Base-by-base conservation (phyloP, 2,888 invertebrate species). In the Flexamia atlantica region DNA sequence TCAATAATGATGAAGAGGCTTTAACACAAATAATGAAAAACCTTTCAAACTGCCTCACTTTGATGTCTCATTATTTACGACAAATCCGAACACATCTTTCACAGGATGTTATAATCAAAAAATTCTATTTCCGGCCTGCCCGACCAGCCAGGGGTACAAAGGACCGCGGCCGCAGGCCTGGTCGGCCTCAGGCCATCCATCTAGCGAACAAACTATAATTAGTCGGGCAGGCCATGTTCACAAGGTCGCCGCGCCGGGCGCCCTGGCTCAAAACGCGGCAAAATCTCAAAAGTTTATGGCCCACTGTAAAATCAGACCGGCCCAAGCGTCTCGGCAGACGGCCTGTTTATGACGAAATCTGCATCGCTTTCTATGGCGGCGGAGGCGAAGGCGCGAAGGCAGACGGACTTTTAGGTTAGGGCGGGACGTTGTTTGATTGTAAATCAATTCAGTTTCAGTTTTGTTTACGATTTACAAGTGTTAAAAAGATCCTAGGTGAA, bases 251-350 rank as follows among this genome's bases (percentile, higher is more conserved):
- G 32, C 79, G 23, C 0, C 79, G 32, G 57, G 79, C 79, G 79
- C 76, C 79, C 79, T 3, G 28, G 20, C 76, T 28, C 46, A 76
- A 76, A 76, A 76, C 79, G 79, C 79, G 79, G 79, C 79, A 79
- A 79, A 76, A 40, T 76, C 36, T 79, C 79, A 79, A 79, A 79
- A 79, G 79, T 79, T 79, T 79, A 79, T 57, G 79, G 79, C 79
- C 76, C 53, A 32, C 79, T 32, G 79, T 79, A 79, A 79, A 79
- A 20, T 57, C 79, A 28, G 9, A 1, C 74, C 46, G 0, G 7
- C n/a, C 7, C n/a, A n/a, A n/a, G 36, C 70, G 32, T 23, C 25
- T 14, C 30, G 3, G n/a, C 72, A 42, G 53, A 79, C 57, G 20
- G 79, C 36, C 28, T 28, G 79, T 79, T 79, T 57, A 57, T 79